Evolutionary conservation across 2,113 vertebrate genomes (phyloP).

Genomic region (Callorhinus ursinus): DNA sequence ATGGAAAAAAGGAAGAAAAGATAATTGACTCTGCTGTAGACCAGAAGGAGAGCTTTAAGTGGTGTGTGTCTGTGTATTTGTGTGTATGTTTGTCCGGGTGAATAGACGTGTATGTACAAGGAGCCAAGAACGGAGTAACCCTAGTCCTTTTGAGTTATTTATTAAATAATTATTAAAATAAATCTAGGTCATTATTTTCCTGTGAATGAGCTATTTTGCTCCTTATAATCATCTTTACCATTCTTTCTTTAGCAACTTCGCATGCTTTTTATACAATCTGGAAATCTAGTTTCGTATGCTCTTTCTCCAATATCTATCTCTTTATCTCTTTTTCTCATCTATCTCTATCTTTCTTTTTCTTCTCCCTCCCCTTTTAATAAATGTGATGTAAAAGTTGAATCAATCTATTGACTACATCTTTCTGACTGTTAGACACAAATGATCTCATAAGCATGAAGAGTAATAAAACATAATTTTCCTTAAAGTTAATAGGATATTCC

Average conservation of each 20-base stretch:
- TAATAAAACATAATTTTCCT: neutral
- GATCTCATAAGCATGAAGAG: neutral
- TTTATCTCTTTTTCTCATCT: neutral
- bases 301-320: neutral
- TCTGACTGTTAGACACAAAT: neutral
- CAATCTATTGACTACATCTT: neutral
- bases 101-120: neutral
- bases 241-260: neutral
- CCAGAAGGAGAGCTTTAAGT: neutral
- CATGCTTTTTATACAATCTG: neutral
- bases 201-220: neutral
- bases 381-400: neutral
- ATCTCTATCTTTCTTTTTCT: neutral
- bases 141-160: neutral
- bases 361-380: neutral
- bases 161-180: slow-evolving; percentile 19
- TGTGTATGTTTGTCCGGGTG: accelerated
- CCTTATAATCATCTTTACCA: neutral
- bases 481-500: neutral
- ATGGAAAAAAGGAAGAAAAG: neutral
- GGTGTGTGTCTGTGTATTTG: accelerated
- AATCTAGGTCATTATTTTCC: neutral
- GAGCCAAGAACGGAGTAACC: neutral
- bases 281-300: neutral
- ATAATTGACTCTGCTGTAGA: neutral